Evolutionary conservation across 2,888 invertebrate species (phyloP).

Genomic region (Holacanthella duospinosa): DNA sequence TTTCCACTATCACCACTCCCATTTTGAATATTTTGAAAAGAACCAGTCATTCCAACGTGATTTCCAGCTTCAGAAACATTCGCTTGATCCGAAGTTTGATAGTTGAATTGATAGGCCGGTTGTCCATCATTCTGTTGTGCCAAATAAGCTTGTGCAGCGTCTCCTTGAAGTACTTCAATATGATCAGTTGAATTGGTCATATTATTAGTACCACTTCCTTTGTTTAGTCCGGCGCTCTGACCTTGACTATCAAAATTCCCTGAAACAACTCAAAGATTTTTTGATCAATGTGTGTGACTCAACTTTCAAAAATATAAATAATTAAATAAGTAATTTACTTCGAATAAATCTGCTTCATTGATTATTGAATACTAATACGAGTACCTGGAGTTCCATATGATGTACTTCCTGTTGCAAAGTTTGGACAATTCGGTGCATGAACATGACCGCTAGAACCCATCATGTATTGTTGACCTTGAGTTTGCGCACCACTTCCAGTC

Average conservation of each 20-base stretch:
- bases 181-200: not conserved
- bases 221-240: too few species aligned
- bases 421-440: constrained; percentile 22
- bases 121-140: constrained; percentile 5
- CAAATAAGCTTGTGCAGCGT: constrained; percentile 18
- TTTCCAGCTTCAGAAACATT: not conserved
- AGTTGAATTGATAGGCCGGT: not conserved
- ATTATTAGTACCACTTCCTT: not conserved
- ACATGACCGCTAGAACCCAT: constrained; percentile 4
- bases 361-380: too few species aligned
- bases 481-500: not conserved
- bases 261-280: too few species aligned
- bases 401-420: not conserved
- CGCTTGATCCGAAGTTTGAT: not conserved
- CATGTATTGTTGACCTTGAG: not conserved
- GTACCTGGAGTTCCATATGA: too few species aligned
- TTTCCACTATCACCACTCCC: constrained; percentile 8
- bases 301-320: too few species aligned
- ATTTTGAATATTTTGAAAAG: not conserved
- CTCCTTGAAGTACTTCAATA: constrained; percentile 10
- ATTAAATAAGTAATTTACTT: too few species aligned
- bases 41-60: not conserved
- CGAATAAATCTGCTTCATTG: too few species aligned
- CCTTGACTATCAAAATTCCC: not conserved
- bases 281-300: too few species aligned